A percentile compares a stretch with the other conserved stretches of the same genome.
Conservation (phyloP, 2,797 vertebrate species). For the Acanthopagrus latus region DNA sequence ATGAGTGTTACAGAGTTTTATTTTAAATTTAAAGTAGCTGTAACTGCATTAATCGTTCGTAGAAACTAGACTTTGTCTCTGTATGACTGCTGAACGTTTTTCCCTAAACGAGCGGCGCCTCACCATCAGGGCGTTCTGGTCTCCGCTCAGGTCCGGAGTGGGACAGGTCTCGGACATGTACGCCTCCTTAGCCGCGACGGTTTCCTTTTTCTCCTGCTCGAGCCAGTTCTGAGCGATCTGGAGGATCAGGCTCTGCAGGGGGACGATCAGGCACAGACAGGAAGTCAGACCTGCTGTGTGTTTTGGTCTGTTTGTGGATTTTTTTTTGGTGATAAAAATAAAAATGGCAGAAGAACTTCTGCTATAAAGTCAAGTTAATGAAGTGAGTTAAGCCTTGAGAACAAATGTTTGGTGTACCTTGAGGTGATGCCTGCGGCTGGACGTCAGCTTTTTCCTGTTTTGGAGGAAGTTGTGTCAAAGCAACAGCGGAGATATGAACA, state of each 20-base stretch:
- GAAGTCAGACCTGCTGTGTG: not conserved
- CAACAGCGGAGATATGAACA: not conserved
- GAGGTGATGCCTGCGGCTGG: constrained; percentile 90
- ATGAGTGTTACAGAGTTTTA: not conserved
- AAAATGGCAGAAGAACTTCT: too few species aligned
- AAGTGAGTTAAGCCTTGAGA: not conserved
- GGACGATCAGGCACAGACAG: not conserved
- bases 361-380: too few species aligned
- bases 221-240: constrained; percentile 74
- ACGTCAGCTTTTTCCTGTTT: constrained; percentile 86
- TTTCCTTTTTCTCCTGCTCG: constrained; percentile 68
- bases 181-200: constrained; percentile 31
- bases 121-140: constrained; percentile 76
- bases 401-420: constrained; percentile 59
- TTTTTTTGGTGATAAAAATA: not conserved
- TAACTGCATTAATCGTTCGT: not conserved
- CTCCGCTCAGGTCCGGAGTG: constrained; percentile 22
- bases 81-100: not conserved
- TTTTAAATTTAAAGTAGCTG: not conserved
- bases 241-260: constrained; percentile 85
- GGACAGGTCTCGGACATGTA: constrained; percentile 76
- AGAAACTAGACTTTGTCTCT: not conserved
- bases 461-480: constrained; percentile 14
- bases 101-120: not conserved
- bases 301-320: not conserved